phyloP scores from a whole-genome alignment of 2,888 invertebrate species.

The Kuschelorhynchus macadamiae region DNA sequence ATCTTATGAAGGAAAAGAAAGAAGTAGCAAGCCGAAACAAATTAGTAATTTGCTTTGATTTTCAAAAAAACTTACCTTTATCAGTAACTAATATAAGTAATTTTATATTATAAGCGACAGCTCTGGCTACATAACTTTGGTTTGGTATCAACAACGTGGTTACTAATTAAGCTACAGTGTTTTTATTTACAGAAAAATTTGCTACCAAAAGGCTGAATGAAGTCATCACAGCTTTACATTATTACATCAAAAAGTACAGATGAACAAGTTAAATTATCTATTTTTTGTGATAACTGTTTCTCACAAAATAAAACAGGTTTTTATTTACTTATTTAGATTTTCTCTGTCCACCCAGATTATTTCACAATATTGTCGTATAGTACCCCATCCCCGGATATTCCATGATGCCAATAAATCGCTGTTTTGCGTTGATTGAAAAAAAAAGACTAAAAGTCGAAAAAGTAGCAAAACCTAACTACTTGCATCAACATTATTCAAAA shows the following conservation, averaged over 20 bases:
- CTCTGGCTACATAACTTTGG: constrained; percentile 40
- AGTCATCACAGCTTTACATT: constrained; percentile 25
- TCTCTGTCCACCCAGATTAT: neutral
- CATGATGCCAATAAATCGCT: constrained; percentile 4
- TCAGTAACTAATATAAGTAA: constrained; percentile 31
- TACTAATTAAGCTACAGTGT: neutral
- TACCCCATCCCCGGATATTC: constrained; percentile 1
- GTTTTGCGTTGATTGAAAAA: neutral
- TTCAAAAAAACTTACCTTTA: constrained; percentile 36
- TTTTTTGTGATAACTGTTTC: constrained; percentile 7
- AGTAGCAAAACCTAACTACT: no score
- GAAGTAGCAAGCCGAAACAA: neutral
- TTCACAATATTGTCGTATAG: neutral
- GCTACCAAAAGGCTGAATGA: constrained; percentile 11
- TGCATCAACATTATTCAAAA: neutral
- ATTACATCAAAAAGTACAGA: constrained; percentile 22
- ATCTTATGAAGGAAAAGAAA: constrained; percentile 1
- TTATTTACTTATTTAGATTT: neutral
- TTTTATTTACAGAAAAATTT: no score
- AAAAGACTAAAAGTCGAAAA: neutral
- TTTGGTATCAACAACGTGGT: constrained; percentile 35
- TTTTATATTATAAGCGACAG: constrained; percentile 13
- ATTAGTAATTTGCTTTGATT: constrained; percentile 43
- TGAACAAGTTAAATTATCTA: constrained; percentile 4
- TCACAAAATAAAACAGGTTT: neutral